A percentile compares a stretch with the other conserved stretches of the same genome.
phyloP scores from a whole-genome alignment of 2,113 vertebrate genomes.

The Bucco capensis region DNA sequence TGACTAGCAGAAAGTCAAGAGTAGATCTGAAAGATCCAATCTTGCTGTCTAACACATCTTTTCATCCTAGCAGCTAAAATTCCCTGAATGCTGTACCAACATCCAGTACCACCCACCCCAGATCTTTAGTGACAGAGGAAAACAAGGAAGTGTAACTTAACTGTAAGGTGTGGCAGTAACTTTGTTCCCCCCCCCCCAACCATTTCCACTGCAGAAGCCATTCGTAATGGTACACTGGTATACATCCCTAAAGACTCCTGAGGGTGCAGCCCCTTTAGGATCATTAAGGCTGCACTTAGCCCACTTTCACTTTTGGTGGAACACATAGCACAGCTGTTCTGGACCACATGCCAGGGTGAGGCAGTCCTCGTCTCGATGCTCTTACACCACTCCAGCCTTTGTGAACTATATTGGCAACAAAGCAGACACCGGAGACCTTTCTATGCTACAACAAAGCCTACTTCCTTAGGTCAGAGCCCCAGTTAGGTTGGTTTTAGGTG shows the following conservation, averaged over 20 bases:
- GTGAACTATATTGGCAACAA: accelerated
- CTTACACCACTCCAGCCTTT: neutral
- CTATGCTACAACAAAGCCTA: accelerated
- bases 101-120: too few relatives aligned
- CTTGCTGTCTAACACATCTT: neutral
- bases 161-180: neutral
- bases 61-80: neutral
- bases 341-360: accelerated
- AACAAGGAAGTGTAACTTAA: accelerated
- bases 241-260: too few relatives aligned
- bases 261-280: neutral
- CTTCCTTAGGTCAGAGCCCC: too few relatives aligned
- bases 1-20: neutral
- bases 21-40: neutral
- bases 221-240: accelerated
- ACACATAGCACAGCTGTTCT: accelerated
- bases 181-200: accelerated
- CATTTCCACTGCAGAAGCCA: neutral
- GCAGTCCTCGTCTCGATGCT: accelerated
- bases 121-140: too few relatives aligned
- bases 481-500: accelerated
- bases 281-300: neutral
- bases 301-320: neutral
- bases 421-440: neutral
- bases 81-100: neutral